Base-by-base conservation (phyloP, 2,888 invertebrate genomes). In the Colostygia pectinataria region DNA sequence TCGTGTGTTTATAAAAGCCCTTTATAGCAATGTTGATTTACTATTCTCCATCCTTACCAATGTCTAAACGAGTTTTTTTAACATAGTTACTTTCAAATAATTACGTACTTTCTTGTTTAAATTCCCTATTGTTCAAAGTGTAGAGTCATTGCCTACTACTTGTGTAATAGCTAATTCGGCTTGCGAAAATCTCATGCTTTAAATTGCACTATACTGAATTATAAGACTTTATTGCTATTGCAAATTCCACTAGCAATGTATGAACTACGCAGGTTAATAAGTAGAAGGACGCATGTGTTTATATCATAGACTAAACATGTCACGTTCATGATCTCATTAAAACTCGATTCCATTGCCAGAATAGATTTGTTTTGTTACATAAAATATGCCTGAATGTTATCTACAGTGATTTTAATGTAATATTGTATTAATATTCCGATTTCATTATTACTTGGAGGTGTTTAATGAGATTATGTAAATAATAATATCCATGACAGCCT, bases 181-280 rank as follows among this genome's bases (percentile, higher is more conserved):
- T 39, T 40, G 54, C 61, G 54, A 59, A 53, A 64, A 52, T 46
- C 59, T 53, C 12, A 39, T 54, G 39, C 24, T 32, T 31, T 15
- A 33, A 10, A 23, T 33, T 41, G 9, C 32, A 13, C 8, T 45
- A 32, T 43, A 9, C 10, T 45, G 33, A 43, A 50, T 49, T 57
- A 57, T 65, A 56, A 63, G 34, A 34, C 24, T 41, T 39, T 29
- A 44, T 36, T 41, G 29, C 47, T 31, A 33, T 46, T 43, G 31
- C 38, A 34, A 46, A 42, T 46, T 46, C 46, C 32, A 20, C 31
- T 9, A 33, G 42, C 28, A 36, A 31, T 59, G 45, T 64, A 63
- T 55, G 46, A 62, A 61, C 63, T 58, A 58, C 60, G 66, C 53
- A 65, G 66, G 66, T 65, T 59, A 56, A 59, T 31, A 62, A 68